Percentiles rank a stretch among this genome's conserved stretches.
These are phyloP conservation scores for Deroptyus accipitrinus DNA, from an alignment of 2,113 vertebrate genomes.

Conservation along the genomic window DNA sequence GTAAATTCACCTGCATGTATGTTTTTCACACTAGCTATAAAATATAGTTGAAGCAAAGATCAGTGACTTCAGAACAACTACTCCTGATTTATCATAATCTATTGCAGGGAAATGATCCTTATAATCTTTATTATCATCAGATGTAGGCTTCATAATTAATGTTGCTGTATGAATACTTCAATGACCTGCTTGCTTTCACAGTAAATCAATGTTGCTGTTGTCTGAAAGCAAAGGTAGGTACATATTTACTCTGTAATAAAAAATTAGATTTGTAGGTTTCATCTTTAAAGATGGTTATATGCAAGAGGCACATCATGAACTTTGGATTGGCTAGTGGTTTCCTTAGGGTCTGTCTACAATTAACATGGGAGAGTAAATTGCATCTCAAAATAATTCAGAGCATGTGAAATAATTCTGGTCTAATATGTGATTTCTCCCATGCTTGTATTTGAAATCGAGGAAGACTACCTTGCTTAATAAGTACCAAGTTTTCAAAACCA, in stretches of 20 bases:
- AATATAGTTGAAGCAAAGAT: not conserved
- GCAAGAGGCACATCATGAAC: not conserved
- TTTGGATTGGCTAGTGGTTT: not conserved
- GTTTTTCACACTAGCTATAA: not conserved
- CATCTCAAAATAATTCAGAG: not conserved
- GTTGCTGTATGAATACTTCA: not conserved
- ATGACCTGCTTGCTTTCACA: not conserved
- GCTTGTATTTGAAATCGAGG: not conserved
- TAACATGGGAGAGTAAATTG: not conserved
- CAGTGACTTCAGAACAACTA: not conserved
- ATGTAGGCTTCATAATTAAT: not conserved
- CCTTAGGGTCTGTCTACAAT: not conserved
- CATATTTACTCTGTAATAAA: not conserved
- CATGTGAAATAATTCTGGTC: not conserved
- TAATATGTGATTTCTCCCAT: not conserved
- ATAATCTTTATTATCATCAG: not conserved
- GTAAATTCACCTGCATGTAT: not conserved
- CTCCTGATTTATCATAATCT: not conserved
- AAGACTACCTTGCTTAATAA: not conserved
- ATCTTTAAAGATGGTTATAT: not conserved
- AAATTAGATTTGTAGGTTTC: not conserved
- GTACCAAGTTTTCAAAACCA: not conserved
- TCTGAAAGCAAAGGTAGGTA: not conserved
- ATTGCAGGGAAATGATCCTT: not conserved
- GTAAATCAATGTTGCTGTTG: not conserved